These are phyloP conservation scores for Brachymystax lenok DNA, from an alignment of 2,797 vertebrate species.

Conservation along the genomic window DNA sequence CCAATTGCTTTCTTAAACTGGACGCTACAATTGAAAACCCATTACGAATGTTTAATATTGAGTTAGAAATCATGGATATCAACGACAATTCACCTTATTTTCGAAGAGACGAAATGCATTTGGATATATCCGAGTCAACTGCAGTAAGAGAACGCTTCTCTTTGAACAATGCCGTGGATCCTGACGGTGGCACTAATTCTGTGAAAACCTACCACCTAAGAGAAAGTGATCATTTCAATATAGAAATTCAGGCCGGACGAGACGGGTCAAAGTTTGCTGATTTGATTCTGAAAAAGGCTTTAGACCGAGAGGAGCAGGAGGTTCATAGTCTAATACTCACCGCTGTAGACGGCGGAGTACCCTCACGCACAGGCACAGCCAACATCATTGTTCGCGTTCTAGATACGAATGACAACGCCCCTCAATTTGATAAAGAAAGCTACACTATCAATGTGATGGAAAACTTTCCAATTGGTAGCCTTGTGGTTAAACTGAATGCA, in stretches of 20 bases:
- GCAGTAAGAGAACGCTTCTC: slow-evolving; percentile 47
- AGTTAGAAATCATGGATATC: slow-evolving; percentile 67
- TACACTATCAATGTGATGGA: slow-evolving; percentile 62
- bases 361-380: slow-evolving; percentile 53
- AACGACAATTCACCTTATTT: slow-evolving; percentile 66
- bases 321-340: slow-evolving; percentile 50
- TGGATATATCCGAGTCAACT: slow-evolving; percentile 63
- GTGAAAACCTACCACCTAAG: slow-evolving; percentile 64
- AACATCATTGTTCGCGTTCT: slow-evolving; percentile 61
- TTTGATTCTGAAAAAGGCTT: slow-evolving; percentile 59
- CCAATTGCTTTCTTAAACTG: slow-evolving; percentile 61
- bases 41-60: slow-evolving; percentile 55
- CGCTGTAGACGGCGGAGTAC: slow-evolving; percentile 50
- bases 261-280: slow-evolving; percentile 60
- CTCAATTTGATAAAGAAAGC: slow-evolving; percentile 57
- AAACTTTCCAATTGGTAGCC: slow-evolving; percentile 54
- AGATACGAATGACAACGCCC: slow-evolving; percentile 68
- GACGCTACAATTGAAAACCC: slow-evolving; percentile 61
- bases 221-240: slow-evolving; percentile 65
- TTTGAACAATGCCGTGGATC: slow-evolving; percentile 58
- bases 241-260: slow-evolving; percentile 51
- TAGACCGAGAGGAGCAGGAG: slow-evolving; percentile 11
- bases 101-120: slow-evolving; percentile 11
- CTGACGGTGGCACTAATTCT: slow-evolving; percentile 58
- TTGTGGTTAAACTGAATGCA: slow-evolving; percentile 65